These are phyloP conservation scores for Chiridota heheva DNA, from an alignment of 35 echinoderm and acorn worm genomes.

Conservation along the genomic window DNA sequence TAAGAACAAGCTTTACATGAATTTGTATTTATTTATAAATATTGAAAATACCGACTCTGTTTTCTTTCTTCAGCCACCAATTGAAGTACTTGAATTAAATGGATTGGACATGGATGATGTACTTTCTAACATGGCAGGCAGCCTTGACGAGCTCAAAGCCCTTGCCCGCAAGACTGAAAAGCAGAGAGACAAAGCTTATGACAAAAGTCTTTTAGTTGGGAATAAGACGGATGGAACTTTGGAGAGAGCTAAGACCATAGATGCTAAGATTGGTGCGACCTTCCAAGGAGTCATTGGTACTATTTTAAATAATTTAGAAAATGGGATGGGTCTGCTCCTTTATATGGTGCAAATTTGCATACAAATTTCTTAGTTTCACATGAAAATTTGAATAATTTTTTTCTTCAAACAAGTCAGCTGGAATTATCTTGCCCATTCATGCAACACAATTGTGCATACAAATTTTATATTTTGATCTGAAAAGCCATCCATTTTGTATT, in stretches of 20 bases:
- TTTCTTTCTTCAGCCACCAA: too few species aligned
- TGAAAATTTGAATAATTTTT: too few species aligned
- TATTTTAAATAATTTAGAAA: too few species aligned
- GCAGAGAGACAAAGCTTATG: not conserved
- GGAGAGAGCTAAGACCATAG: constrained; percentile 28
- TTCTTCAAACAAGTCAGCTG: too few species aligned
- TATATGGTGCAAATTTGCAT: not conserved
- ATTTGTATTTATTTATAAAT: too few species aligned
- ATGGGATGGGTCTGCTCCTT: not conserved
- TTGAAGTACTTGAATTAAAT: not conserved
- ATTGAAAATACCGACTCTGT: too few species aligned
- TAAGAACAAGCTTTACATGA: too few species aligned
- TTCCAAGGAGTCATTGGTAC: constrained; percentile 14
- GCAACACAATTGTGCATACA: too few species aligned
- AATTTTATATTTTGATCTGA: too few species aligned
- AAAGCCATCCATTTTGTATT: too few species aligned
- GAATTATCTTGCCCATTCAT: too few species aligned
- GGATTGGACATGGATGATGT: not conserved
- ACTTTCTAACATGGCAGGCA: not conserved
- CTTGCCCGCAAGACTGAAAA: constrained; percentile 25
- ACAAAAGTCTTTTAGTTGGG: not conserved
- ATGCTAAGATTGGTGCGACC: constrained; percentile 17
- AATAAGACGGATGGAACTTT: constrained; percentile 1
- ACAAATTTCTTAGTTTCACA: too few species aligned
- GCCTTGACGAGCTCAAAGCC: constrained; percentile 25